Conservation (phyloP, 2,113 vertebrate species). For the Chloropsis cyanopogon region DNA sequence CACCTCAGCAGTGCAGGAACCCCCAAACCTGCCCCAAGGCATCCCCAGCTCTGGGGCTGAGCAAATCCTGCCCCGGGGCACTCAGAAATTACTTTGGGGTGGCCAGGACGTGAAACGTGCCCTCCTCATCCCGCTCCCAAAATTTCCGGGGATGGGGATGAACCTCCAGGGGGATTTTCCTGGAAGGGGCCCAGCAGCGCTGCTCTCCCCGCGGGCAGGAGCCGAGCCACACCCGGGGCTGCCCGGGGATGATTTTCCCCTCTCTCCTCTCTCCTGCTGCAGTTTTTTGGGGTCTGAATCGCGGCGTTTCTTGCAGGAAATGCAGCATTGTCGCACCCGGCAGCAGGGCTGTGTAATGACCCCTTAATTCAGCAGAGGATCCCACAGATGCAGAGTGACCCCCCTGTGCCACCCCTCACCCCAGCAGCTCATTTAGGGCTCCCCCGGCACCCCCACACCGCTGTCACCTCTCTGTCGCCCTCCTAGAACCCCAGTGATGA, state of each 20-base stretch:
- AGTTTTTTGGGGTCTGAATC: not conserved
- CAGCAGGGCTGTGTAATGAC: rapidly evolving
- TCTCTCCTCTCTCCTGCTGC: not conserved
- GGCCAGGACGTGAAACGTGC: rapidly evolving
- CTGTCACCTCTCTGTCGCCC: not conserved
- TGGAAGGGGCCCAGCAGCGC: not conserved
- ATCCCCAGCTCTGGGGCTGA: not conserved
- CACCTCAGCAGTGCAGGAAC: not conserved
- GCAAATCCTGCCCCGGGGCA: rapidly evolving
- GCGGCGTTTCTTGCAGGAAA: not conserved
- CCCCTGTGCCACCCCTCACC: not conserved
- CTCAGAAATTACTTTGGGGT: not conserved
- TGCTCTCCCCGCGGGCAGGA: not conserved
- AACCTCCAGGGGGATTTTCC: not conserved
- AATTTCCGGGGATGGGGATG: not conserved
- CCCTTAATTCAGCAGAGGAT: rapidly evolving
- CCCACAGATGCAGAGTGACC: rapidly evolving
- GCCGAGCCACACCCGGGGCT: not conserved
- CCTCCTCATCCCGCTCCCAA: not conserved
- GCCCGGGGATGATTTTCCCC: too few species aligned
- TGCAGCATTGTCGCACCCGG: rapidly evolving
- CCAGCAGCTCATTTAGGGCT: not conserved
- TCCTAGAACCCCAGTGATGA: rapidly evolving
- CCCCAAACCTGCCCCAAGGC: not conserved
- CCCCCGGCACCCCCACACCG: not conserved